Evolutionary conservation across 2,888 invertebrate genomes (phyloP).

Genomic region (Eurytoma californica): DNA sequence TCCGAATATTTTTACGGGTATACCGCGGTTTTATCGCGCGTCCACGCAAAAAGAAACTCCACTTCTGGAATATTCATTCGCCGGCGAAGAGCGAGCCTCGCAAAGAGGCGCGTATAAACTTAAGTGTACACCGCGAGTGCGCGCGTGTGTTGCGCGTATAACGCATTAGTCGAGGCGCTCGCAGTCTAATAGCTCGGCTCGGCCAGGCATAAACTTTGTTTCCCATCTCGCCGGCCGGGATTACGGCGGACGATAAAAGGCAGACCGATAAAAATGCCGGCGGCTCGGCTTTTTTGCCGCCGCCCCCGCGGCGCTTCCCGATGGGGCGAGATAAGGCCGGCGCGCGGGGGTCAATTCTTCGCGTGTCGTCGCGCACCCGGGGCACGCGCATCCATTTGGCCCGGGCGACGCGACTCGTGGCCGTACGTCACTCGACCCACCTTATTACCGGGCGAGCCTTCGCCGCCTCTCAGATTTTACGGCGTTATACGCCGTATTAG

Average conservation of each 20-base stretch:
- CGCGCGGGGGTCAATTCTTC: conserved; percentile 65
- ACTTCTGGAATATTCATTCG: conserved; percentile 36
- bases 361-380: conserved; percentile 62
- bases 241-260: conserved; percentile 46
- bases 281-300: conserved; percentile 9
- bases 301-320: not conserved
- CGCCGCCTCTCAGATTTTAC: conserved; percentile 70
- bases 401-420: conserved; percentile 52
- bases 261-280: conserved; percentile 42
- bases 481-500: conserved; percentile 68
- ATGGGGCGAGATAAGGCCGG: conserved; percentile 27
- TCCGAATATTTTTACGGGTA: conserved; percentile 19
- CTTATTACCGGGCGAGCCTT: conserved; percentile 47
- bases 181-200: conserved; percentile 37
- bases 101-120: conserved; percentile 31
- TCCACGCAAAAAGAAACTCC: conserved; percentile 10
- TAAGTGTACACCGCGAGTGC: conserved; percentile 13
- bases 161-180: conserved; percentile 28
- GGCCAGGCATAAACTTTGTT: conserved; percentile 47
- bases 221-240: conserved; percentile 35
- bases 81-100: not conserved
- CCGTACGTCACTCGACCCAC: not conserved
- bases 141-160: not conserved
- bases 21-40: not conserved
- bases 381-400: conserved; percentile 41